Base-by-base conservation (phyloP, 2,797 vertebrate species). In the Botia almorhae region DNA sequence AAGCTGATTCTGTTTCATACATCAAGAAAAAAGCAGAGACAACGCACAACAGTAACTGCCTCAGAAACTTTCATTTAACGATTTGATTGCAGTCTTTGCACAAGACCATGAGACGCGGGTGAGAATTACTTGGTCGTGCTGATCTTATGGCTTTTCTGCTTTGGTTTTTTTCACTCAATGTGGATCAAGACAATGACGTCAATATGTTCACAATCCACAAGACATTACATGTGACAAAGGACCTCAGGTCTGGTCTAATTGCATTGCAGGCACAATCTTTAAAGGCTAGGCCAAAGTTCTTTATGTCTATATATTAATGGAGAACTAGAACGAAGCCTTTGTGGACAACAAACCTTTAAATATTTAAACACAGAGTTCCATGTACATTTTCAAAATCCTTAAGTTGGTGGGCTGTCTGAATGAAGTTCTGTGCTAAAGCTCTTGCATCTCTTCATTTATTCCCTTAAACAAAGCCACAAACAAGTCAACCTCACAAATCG, bases 111-210 rank as follows among this genome's bases (percentile, higher is more conserved):
- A 53, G 72, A 50, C 3, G 48, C 14, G 7, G 13, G 39, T 50
- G 43, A 36, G 39, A 67, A 48, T 56, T 61, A 78, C 81, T 78
- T 56, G 61, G 81, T 86, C 50, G 73, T 68, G 61, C 75, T 80
- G 80, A 80, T 78, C 78, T 87, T 90, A 93, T 93, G 92, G 91
- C 93, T 94, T 93, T 90, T 87, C 86, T 86, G 92, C 90, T 94
- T 93, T 93, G 94, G 92, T 91, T 92, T 89, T 55, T 82, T 58
- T 70, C 17, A 65, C 58, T 13, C 17, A 80, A 11, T 71, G 81
- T 70, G 60, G 60, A 77, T 19, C 3, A 26, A 19, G 43, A 78
- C 7, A 48, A 0, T 17, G 14, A 76, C 53, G 1, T 60, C 29
- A 83, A 82, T 70, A 82, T 63, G 48, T 83, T 64, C 69, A 71